Conservation (phyloP, 1,140 invertebrate genomes). For the Drosophila lacteicornis region DNA sequence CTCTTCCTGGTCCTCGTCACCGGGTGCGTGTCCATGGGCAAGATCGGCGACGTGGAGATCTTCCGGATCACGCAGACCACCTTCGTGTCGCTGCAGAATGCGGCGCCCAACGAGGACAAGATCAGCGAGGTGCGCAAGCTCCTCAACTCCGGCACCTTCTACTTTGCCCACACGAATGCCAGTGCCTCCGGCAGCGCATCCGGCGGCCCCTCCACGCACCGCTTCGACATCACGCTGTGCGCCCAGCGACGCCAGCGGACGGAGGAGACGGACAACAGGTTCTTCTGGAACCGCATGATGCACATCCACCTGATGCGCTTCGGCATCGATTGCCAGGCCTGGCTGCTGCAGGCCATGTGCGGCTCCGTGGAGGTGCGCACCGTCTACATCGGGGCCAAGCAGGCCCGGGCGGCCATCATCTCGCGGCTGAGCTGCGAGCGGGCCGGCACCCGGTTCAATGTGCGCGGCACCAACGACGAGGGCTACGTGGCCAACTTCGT, state of each 20-base stretch:
- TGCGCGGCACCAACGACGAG: conserved; percentile 99
- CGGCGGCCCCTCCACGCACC: conserved; percentile 60
- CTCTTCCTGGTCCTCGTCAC: conserved; percentile 97
- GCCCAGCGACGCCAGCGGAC: conserved; percentile 94
- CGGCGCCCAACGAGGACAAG: conserved; percentile 91
- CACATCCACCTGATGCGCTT: conserved; percentile 96
- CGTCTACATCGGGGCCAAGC: conserved; percentile 96
- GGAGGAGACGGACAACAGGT: conserved; percentile 94
- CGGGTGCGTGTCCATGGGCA: conserved; percentile 97
- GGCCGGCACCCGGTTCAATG: conserved; percentile 98
- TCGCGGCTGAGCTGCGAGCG: conserved; percentile 98
- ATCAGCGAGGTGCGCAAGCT: conserved; percentile 94
- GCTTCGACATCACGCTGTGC: conserved; percentile 96
- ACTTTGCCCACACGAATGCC: conserved; percentile 92
- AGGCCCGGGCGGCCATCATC: conserved; percentile 96
- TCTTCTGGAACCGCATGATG: conserved; percentile 98
- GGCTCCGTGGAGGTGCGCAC: conserved; percentile 98
- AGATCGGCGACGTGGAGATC: conserved; percentile 96
- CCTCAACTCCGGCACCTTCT: conserved; percentile 98
- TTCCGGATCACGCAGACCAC: conserved; percentile 96
- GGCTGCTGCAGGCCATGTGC: conserved; percentile 97
- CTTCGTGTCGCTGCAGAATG: conserved; percentile 93
- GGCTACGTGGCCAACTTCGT: conserved; percentile 99
- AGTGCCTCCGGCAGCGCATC: conserved; percentile 64
- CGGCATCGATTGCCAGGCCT: conserved; percentile 94